Evolutionary conservation across 2,113 vertebrate genomes (phyloP).

Genomic region (Hemiscyllium ocellatum): DNA sequence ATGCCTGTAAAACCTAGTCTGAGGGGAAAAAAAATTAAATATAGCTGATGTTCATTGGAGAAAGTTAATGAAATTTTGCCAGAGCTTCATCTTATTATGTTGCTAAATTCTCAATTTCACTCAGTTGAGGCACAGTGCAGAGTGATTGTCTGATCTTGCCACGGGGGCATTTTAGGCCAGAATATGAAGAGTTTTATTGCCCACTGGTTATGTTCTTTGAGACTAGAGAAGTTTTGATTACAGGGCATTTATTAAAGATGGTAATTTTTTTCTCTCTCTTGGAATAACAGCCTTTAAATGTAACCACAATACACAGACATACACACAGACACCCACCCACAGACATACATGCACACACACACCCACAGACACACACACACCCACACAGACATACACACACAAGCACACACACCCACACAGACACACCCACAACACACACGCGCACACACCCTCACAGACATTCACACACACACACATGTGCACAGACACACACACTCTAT

Average conservation of each 20-base stretch:
- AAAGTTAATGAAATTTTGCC: slow-evolving; percentile 28
- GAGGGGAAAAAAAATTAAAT: not conserved
- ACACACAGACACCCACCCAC: too few species aligned
- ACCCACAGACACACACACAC: too few species aligned
- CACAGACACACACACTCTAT: not conserved
- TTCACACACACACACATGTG: too few species aligned
- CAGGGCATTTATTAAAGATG: not conserved
- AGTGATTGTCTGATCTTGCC: not conserved
- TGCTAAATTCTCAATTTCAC: not conserved
- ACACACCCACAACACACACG: too few species aligned
- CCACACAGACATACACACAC: too few species aligned
- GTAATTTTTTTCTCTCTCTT: not conserved
- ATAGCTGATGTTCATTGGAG: not conserved
- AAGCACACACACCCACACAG: too few species aligned
- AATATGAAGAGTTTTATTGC: not conserved
- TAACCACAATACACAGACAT: not conserved
- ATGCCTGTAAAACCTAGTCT: not conserved
- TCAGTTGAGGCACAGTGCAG: not conserved
- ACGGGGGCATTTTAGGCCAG: not conserved
- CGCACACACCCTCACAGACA: too few species aligned
- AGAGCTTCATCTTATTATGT: not conserved
- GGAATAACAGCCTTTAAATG: not conserved
- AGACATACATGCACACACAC: too few species aligned
- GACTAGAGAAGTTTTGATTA: not conserved
- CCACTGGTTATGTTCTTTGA: not conserved